phyloP scores from a whole-genome alignment of 1,140 invertebrate genomes.

The Thaumatotibia leucotreta region DNA sequence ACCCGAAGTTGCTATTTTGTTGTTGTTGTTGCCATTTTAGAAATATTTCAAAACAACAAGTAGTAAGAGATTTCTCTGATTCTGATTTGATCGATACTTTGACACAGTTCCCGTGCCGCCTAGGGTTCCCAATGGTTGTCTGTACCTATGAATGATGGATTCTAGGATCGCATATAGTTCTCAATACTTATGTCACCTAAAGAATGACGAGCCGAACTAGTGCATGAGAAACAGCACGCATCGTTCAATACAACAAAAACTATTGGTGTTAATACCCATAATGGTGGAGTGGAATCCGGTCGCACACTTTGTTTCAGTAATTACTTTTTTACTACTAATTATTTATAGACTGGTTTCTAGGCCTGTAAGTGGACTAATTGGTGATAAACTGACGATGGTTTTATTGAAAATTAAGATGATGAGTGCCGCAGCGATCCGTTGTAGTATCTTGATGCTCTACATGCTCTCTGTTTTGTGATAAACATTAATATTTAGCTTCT shows the following conservation, averaged over 20 bases:
- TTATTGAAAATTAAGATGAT: background rate
- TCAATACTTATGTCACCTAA: background rate
- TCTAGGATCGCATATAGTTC: too few relatives aligned
- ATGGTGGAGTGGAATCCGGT: background rate
- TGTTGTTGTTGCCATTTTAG: too few relatives aligned
- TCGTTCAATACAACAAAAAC: conserved; percentile 2
- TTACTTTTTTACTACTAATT: background rate
- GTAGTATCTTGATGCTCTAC: background rate
- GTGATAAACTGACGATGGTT: background rate
- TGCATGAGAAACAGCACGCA: conserved; percentile 1
- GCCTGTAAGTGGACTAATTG: conserved; percentile 3
- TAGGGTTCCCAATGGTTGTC: too few relatives aligned
- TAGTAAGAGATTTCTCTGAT: too few relatives aligned
- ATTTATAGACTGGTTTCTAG: background rate
- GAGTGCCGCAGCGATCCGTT: background rate
- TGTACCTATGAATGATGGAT: too few relatives aligned
- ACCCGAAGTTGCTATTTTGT: too few relatives aligned
- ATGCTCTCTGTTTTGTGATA: background rate
- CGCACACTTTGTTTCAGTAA: background rate
- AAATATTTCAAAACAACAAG: too few relatives aligned
- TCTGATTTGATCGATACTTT: too few relatives aligned
- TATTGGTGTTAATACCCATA: background rate
- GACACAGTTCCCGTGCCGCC: too few relatives aligned
- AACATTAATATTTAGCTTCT: background rate
- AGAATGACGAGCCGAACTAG: background rate